Evolutionary conservation across 2,888 invertebrate genomes (phyloP).

Genomic region (Doris montereyensis): DNA sequence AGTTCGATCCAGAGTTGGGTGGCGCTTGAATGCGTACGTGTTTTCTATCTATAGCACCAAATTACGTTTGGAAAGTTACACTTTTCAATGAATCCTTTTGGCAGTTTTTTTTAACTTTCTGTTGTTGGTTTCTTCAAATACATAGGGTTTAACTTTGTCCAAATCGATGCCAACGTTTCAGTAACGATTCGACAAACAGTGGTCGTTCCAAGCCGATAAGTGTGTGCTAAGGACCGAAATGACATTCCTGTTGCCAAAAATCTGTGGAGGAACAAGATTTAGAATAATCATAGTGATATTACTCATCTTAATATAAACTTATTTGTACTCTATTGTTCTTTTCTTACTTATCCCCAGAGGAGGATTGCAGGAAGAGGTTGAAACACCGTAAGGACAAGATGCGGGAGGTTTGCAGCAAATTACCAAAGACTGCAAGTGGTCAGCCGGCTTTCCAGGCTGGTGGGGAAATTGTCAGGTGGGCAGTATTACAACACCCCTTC

Average conservation of each 20-base stretch:
- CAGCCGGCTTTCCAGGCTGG: constrained; percentile 17
- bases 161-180: no score
- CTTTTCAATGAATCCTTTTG: not conserved
- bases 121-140: no score
- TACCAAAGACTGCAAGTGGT: constrained; percentile 20
- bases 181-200: no score
- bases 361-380: constrained; percentile 13
- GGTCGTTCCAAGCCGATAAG: no score
- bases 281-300: no score
- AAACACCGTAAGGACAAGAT: constrained; percentile 30
- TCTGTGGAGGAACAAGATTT: no score
- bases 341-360: not conserved
- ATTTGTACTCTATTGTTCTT: not conserved
- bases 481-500: no score
- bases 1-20: not conserved
- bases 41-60: not conserved
- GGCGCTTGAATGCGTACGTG: not conserved
- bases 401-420: constrained; percentile 10
- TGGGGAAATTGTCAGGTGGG: not conserved
- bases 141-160: no score
- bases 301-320: no score
- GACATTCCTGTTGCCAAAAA: not conserved
- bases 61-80: not conserved
- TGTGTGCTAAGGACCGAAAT: not conserved
- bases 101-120: no score